phyloP scores from a whole-genome alignment of 2,113 vertebrate species.

The Xenopus borealis region DNA sequence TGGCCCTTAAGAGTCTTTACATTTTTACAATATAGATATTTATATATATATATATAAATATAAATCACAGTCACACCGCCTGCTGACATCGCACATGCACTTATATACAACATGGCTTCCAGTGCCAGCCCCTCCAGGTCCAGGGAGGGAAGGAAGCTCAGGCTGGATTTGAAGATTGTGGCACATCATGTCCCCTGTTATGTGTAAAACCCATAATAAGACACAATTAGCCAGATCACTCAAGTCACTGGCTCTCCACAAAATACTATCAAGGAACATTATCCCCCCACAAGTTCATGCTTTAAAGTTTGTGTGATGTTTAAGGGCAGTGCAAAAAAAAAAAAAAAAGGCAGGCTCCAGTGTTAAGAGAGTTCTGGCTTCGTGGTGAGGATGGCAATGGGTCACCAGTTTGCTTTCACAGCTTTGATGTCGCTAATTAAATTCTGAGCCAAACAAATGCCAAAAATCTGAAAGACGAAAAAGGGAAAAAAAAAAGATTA shows the following conservation, averaged over 20 bases:
- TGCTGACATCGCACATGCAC: conserved; percentile 35
- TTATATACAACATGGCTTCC: conserved; percentile 42
- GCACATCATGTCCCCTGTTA: neutral
- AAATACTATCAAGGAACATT: conserved; percentile 3
- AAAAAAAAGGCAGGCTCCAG: conserved; percentile 22
- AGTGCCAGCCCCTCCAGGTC: conserved; percentile 37
- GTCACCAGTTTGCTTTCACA: conserved; percentile 90
- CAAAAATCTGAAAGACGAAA: conserved; percentile 74
- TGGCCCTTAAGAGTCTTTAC: conserved; percentile 19
- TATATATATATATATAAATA: conserved; percentile 44
- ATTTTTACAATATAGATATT: conserved; percentile 31
- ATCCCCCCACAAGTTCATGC: conserved; percentile 8
- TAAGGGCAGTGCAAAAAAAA: conserved; percentile 20
- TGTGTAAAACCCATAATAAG: conserved; percentile 10
- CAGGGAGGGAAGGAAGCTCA: conserved; percentile 35
- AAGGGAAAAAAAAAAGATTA: neutral
- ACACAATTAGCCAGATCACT: conserved; percentile 6
- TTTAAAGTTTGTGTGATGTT: conserved; percentile 12
- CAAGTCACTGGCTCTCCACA: conserved; percentile 10
- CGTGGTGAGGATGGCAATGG: conserved; percentile 11
- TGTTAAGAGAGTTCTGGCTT: neutral
- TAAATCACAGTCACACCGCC: conserved; percentile 41
- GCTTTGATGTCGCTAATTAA: conserved; percentile 82
- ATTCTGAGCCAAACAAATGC: conserved; percentile 88
- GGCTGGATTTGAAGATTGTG: neutral